Base-by-base conservation (phyloP, 2,797 vertebrate genomes). In the Sorex maritimensis region DNA sequence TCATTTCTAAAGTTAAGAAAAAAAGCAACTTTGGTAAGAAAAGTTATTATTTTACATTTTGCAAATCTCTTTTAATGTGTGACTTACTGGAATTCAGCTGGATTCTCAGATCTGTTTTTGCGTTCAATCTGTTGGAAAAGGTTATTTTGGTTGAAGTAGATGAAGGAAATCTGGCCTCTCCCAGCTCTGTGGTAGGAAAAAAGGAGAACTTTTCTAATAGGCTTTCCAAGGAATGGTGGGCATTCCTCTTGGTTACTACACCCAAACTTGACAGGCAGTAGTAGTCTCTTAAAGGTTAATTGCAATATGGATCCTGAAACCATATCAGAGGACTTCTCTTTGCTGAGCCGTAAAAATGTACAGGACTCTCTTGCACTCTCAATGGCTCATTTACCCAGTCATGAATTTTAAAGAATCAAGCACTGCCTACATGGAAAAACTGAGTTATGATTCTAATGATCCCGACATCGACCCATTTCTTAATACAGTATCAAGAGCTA, bases 221-320 rank as follows among this genome's bases (percentile, higher is more conserved):
- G 4, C 6, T 89, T 69, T 91, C 19, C 41, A 65, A 41, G 14
- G 58, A 72, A 34, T 15, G 38, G 28, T 44, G 58, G n/a, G 21
- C 82, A 55, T 55, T 88, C 34, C 78, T 95, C 85, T 94, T 83
- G 79, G 55, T 67, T 65, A 92, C 23, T 90, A 71, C 38, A 86
- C 44, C 9, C 13, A 84, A 96, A 82, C 87, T 72, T 89, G 72
- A 71, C 44, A 89, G 67, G 34, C 24, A 24, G 58, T 38, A 61
- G 52, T 72, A 55, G 24, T 77, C 81, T 74, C 80, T 72, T 85
- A 90, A 90, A 75, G n/a, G n/a, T 83, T 82, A 80, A 13, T 74
- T 86, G 26, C 44, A 81, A 11, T 17, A 11, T 38, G 41, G 9
- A 79, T 38, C 44, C 63, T 86, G 34, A 93, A n/a, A 49, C 19